Evolutionary conservation across 2,888 invertebrate species (phyloP).

Genomic region (Agriotes lineatus): DNA sequence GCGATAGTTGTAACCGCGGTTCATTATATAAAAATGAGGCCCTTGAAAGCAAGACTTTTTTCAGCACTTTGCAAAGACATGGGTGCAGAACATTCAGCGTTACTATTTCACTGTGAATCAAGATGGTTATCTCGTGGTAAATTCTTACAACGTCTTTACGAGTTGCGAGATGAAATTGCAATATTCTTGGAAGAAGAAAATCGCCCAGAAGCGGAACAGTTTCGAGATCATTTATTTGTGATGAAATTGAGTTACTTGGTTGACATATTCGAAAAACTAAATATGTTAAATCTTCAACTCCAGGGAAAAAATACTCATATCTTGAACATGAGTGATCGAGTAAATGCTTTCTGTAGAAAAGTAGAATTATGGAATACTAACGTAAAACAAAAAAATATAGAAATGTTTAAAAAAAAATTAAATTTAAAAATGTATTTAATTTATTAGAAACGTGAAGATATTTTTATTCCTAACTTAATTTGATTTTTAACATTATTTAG

Average conservation of each 20-base stretch:
- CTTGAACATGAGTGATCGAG: constrained; percentile 21
- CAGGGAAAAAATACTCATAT: constrained; percentile 10
- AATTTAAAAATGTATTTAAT: too few species aligned
- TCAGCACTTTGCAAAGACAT: constrained; percentile 16
- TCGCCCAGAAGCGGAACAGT: not conserved
- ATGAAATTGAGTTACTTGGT: constrained; percentile 17
- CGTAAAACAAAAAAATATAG: constrained; percentile 13
- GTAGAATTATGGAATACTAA: constrained; percentile 22
- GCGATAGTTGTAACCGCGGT: not conserved
- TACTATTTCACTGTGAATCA: not conserved
- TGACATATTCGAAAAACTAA: constrained; percentile 22
- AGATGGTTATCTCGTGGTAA: not conserved
- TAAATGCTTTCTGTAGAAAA: constrained; percentile 3
- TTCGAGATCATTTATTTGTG: constrained; percentile 13
- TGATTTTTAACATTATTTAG: too few species aligned
- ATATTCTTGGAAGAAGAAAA: not conserved
- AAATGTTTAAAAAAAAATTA: too few species aligned
- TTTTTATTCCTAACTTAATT: not conserved
- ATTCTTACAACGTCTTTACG: constrained; percentile 1
- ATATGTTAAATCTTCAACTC: constrained; percentile 10
- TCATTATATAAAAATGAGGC: not conserved
- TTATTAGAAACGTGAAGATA: too few species aligned
- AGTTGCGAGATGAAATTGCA: constrained; percentile 12
- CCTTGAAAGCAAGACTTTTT: not conserved
- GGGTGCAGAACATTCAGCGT: constrained; percentile 6